These are phyloP conservation scores for Trachemys scripta DNA, from an alignment of 2,113 vertebrate genomes.

Conservation along the genomic window DNA sequence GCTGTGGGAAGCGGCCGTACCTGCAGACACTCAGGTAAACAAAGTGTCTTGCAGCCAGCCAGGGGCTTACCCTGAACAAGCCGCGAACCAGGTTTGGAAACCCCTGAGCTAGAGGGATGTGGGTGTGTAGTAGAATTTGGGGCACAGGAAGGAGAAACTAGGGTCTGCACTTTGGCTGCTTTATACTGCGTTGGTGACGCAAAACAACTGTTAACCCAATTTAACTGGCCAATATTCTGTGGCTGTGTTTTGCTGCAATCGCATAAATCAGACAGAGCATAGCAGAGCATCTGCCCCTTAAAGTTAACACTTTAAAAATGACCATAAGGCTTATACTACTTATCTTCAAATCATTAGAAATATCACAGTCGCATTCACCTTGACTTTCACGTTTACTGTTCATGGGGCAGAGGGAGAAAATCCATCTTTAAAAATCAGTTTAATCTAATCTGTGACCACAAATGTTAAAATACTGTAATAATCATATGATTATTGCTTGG, in stretches of 20 bases:
- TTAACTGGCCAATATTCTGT: background rate
- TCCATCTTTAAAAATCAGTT: background rate
- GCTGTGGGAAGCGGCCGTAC: too few relatives aligned
- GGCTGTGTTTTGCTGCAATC: background rate
- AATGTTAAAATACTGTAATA: background rate
- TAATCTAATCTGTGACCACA: background rate
- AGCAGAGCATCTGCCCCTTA: background rate
- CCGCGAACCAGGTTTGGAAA: too few relatives aligned
- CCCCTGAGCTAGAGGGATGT: background rate
- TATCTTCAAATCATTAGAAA: background rate
- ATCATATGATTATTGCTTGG: background rate
- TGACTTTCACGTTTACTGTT: background rate
- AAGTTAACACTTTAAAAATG: background rate
- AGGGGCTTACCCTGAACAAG: too few relatives aligned
- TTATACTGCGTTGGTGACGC: background rate
- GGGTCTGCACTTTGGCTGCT: background rate
- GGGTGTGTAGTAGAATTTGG: background rate
- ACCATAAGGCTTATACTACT: accelerated
- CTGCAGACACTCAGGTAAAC: too few relatives aligned
- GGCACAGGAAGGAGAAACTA: background rate
- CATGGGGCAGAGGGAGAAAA: background rate
- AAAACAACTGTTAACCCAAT: background rate
- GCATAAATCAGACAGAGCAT: background rate
- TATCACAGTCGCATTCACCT: background rate
- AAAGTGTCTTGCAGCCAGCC: too few relatives aligned